Evolutionary conservation across 1,140 invertebrate genomes (phyloP), one percentile per base, ranked within the genome.

Genomic region (Aphelinus atriplicis): DNA sequence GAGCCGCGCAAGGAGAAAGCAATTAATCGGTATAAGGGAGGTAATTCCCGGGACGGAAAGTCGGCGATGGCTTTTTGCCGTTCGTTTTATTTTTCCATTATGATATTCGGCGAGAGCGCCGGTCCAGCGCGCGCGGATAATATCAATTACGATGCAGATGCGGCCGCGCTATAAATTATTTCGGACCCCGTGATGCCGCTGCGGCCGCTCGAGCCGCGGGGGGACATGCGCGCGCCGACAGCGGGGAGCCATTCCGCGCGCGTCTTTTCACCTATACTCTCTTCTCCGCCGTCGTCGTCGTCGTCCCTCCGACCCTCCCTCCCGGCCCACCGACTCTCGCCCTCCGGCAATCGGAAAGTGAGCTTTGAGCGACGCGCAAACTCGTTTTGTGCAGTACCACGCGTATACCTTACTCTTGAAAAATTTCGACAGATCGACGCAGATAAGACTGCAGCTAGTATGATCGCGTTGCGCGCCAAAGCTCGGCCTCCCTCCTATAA

Each of bases 61-160:
- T 63, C 67, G 70, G 46, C 60, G 75, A 68, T 64, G 65, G 71
- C 53, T 50, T 61, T 66, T 68, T 68, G 26, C 26, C 26, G 26
- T 26, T 26, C 26, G 26, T 26, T 26, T 26, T 26, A 26, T 26
- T 26, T 26, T 26, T 26, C 26, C 26, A 26, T 26, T 26, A 26
- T 26, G 26, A 26, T 26, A 60, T 56, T 7, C 62, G 43, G 58
- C 67, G 69, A 68, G 60, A 78, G 73, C 71, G 67, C 53, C 63
- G 51, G 1, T 42, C 7, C 7, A 10, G 76, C 71, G 71, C 6
- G 50, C 51, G 65, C 78, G 79, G 79, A 81, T 81, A 81, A 78
- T 81, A 80, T 81, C 80, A 81, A 81, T 81, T 80, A 81, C 78
- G 80, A 79, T 80, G 80, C 80, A 78, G 75, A 79, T 78, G 61